phyloP scores from a whole-genome alignment of 2,797 vertebrate genomes.

The Pampus argenteus region DNA sequence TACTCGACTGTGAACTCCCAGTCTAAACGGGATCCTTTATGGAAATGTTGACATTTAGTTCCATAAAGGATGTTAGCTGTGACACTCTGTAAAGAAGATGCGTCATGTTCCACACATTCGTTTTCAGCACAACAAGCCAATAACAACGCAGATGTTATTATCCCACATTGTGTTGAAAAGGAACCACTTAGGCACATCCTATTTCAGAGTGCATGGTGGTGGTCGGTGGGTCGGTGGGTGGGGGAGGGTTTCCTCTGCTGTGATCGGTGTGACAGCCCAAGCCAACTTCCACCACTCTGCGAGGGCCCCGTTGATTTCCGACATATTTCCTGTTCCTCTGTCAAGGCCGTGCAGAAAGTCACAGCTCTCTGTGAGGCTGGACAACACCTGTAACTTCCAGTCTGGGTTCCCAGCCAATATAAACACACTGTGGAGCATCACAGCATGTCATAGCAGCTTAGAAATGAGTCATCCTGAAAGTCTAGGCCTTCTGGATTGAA shows the following conservation, averaged over 20 bases:
- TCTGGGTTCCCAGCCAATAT: conserved; percentile 57
- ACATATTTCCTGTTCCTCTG: conserved; percentile 76
- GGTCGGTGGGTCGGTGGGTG: background rate
- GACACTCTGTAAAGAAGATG: conserved; percentile 6
- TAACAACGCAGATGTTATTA: conserved; percentile 17
- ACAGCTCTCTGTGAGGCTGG: conserved; percentile 59
- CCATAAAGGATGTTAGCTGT: conserved; percentile 13
- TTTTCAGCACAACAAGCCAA: conserved; percentile 20
- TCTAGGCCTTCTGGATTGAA: background rate
- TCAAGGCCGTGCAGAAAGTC: conserved; percentile 70
- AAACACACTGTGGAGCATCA: conserved; percentile 35
- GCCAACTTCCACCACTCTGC: conserved; percentile 32
- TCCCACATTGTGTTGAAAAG: conserved; percentile 1
- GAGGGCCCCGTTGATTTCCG: conserved; percentile 52
- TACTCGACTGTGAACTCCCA: conserved; percentile 1
- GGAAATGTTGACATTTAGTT: conserved; percentile 39
- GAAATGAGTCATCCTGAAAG: conserved; percentile 12
- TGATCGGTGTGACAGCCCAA: background rate
- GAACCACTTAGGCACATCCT: conserved; percentile 21
- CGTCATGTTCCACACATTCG: conserved; percentile 20
- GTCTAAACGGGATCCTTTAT: conserved; percentile 31
- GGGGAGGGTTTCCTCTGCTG: conserved; percentile 38
- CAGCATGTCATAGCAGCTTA: conserved; percentile 8
- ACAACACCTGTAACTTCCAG: conserved; percentile 71
- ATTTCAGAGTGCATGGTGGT: background rate